These are phyloP conservation scores for Nephila pilipes DNA, from an alignment of 1,140 invertebrate species.

Conservation along the genomic window DNA sequence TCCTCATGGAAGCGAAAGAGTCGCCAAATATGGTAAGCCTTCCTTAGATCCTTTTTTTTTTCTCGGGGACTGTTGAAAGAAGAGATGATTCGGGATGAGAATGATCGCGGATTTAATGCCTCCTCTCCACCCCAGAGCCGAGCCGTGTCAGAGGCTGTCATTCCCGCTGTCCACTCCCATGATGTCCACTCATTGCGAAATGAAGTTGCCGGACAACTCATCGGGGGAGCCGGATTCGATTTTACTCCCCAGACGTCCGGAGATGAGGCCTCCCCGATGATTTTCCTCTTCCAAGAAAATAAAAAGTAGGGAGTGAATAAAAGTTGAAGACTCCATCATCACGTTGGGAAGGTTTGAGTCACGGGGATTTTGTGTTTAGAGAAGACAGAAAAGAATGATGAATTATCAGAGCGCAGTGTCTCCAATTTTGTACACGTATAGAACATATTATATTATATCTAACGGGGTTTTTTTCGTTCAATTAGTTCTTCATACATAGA, in stretches of 20 bases:
- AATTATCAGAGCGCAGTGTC: no score
- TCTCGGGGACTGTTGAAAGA: neutral
- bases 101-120: constrained; percentile 55
- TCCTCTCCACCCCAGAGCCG: constrained; percentile 55
- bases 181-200: constrained; percentile 65
- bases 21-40: neutral
- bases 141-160: constrained; percentile 61
- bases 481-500: no score
- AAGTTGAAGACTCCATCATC: neutral
- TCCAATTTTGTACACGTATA: no score
- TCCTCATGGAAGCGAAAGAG: neutral
- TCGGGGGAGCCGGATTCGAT: constrained; percentile 42
- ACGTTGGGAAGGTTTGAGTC: neutral
- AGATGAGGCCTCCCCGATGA: constrained; percentile 1
- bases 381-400: no score
- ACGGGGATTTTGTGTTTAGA: neutral
- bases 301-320: neutral
- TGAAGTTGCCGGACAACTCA: constrained; percentile 61
- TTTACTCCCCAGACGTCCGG: neutral
- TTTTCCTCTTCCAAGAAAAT: neutral
- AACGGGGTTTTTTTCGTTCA: no score
- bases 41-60: neutral
- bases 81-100: constrained; percentile 41
- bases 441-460: no score
- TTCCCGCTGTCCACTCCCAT: constrained; percentile 54